phyloP scores from a whole-genome alignment of 2,888 invertebrate genomes.

The Exocentrus adspersus region DNA sequence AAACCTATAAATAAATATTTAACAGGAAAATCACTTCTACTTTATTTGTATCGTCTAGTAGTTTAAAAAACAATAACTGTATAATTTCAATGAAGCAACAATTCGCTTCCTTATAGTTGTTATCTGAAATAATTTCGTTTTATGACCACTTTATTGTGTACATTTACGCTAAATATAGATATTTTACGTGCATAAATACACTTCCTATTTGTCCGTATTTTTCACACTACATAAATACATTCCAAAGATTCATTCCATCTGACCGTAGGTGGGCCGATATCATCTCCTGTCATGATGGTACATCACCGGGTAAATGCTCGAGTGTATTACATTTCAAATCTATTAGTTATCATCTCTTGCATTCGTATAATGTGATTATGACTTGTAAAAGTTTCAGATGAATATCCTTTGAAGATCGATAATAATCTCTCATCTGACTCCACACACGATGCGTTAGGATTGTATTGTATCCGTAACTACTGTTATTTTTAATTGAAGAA shows the following conservation, averaged over 20 bases:
- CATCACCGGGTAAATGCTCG: conserved; percentile 10
- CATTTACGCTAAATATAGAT: not conserved
- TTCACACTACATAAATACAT: conserved; percentile 17
- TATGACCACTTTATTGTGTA: not conserved
- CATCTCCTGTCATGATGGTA: conserved; percentile 20
- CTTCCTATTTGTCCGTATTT: not conserved
- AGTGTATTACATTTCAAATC: conserved; percentile 17
- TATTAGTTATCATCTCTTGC: conserved; percentile 9
- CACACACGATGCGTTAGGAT: not conserved
- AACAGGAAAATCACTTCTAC: no score
- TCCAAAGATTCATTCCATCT: conserved; percentile 10
- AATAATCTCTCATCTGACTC: not conserved
- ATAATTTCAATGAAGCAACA: not conserved
- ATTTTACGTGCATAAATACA: not conserved
- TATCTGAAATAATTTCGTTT: not conserved
- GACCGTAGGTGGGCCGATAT: conserved; percentile 25
- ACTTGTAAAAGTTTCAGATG: not conserved
- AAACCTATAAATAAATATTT: no score
- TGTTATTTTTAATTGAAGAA: no score
- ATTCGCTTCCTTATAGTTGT: conserved; percentile 2
- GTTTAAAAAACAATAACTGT: no score
- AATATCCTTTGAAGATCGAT: not conserved
- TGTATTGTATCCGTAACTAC: no score
- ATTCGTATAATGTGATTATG: not conserved
- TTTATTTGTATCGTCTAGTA: no score